A percentile compares a stretch with the other conserved stretches of the same genome.
Conservation (phyloP, 2,888 invertebrate species). For the Andrena trimmerana region DNA sequence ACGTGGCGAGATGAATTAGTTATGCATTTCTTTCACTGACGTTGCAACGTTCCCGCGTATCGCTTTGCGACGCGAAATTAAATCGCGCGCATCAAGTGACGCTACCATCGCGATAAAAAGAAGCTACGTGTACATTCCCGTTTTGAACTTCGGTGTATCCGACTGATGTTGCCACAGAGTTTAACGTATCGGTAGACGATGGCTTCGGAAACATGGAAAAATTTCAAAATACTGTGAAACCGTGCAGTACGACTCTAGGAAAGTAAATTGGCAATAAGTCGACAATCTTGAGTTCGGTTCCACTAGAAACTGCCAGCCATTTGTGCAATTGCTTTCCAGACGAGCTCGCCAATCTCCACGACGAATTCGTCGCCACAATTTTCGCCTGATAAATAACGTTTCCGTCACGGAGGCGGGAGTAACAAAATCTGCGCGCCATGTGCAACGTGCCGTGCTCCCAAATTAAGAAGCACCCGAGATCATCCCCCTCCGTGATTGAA, state of each 20-base stretch:
- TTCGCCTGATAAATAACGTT: background rate
- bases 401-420: background rate
- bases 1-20: slow-evolving; percentile 34
- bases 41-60: slow-evolving; percentile 6
- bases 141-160: background rate
- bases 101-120: background rate
- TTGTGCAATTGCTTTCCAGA: background rate
- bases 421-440: slow-evolving; percentile 22
- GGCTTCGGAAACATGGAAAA: background rate
- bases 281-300: background rate
- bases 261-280: background rate
- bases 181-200: background rate
- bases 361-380: slow-evolving; percentile 4
- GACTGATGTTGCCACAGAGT: background rate
- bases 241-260: background rate
- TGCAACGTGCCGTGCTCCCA: slow-evolving; percentile 7
- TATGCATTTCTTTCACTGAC: slow-evolving; percentile 28
- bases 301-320: background rate
- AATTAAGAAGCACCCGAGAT: slow-evolving; percentile 60
- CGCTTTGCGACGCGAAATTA: background rate
- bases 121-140: background rate
- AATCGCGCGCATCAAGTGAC: slow-evolving; percentile 13
- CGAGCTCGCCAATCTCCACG: background rate
- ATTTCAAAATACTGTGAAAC: background rate
- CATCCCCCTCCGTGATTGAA: slow-evolving; percentile 27